Conservation (phyloP, 1,140 invertebrate species). For the Macrocentrus cingulum region DNA sequence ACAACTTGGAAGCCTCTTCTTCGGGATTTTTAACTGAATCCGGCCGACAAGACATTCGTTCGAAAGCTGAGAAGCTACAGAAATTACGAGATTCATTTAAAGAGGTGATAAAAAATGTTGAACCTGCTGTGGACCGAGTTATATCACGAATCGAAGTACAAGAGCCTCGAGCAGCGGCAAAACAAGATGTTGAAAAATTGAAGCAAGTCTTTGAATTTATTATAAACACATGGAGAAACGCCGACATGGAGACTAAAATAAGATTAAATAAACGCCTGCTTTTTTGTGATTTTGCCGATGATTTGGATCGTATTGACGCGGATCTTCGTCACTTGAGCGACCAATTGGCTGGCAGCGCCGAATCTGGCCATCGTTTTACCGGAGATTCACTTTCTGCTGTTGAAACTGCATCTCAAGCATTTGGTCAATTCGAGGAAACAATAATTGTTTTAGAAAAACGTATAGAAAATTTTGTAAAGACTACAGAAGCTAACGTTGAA, state of each 20-base stretch:
- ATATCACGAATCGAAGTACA: constrained; percentile 67
- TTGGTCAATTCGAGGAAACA: constrained; percentile 78
- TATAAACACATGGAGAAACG: constrained; percentile 62
- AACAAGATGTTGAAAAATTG: constrained; percentile 72
- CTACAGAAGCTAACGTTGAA: constrained; percentile 67
- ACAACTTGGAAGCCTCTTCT: constrained; percentile 19
- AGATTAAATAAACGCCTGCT: constrained; percentile 67
- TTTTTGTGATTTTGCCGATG: constrained; percentile 71
- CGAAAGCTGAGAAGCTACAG: constrained; percentile 63
- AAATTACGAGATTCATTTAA: constrained; percentile 61
- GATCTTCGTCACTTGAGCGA: constrained; percentile 45
- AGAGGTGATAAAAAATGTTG: constrained; percentile 64
- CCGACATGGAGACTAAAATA: constrained; percentile 64
- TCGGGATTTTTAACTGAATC: constrained; percentile 25
- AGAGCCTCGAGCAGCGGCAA: constrained; percentile 69
- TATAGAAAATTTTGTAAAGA: constrained; percentile 72
- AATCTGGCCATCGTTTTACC: constrained; percentile 31
- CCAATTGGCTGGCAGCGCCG: constrained; percentile 37
- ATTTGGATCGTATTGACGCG: constrained; percentile 74
- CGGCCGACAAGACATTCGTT: constrained; percentile 34
- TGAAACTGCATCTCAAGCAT: constrained; percentile 70
- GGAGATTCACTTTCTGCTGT: constrained; percentile 73
- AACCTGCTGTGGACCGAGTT: constrained; percentile 66
- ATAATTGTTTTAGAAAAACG: constrained; percentile 72
- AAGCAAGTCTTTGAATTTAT: constrained; percentile 63